phyloP scores from a whole-genome alignment of 2,797 vertebrate species.

The Moxostoma hubbsi region DNA sequence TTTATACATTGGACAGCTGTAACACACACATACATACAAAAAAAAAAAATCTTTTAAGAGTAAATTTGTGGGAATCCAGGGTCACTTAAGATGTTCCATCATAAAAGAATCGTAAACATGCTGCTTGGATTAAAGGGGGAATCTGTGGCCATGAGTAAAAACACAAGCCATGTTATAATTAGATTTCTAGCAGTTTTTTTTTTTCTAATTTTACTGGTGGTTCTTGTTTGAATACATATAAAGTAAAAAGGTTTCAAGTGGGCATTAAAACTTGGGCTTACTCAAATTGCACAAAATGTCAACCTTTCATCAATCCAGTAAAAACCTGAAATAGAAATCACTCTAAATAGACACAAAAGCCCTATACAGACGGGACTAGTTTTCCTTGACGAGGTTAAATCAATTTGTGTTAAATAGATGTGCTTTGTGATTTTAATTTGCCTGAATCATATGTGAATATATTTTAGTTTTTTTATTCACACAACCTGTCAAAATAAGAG shows the following conservation, averaged over 20 bases:
- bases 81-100: not conserved
- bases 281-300: no score
- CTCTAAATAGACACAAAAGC: not conserved
- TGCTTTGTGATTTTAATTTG: no score
- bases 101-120: not conserved
- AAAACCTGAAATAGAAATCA: not conserved
- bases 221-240: not conserved
- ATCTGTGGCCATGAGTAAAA: not conserved
- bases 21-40: not conserved
- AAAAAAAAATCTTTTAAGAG: not conserved
- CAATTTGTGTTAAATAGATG: no score
- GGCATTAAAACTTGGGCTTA: no score
- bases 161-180: not conserved
- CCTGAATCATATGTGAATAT: no score
- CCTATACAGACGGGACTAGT: no score
- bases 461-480: no score
- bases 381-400: no score
- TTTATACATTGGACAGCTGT: slow-evolving; percentile 10
- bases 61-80: not conserved
- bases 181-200: not conserved
- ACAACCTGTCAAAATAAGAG: no score
- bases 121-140: not conserved
- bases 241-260: no score
- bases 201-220: not conserved
- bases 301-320: not conserved